Evolutionary conservation across 2,888 invertebrate species (phyloP), one percentile per base, ranked within the genome.

Genomic region (Eupithecia subumbrata): DNA sequence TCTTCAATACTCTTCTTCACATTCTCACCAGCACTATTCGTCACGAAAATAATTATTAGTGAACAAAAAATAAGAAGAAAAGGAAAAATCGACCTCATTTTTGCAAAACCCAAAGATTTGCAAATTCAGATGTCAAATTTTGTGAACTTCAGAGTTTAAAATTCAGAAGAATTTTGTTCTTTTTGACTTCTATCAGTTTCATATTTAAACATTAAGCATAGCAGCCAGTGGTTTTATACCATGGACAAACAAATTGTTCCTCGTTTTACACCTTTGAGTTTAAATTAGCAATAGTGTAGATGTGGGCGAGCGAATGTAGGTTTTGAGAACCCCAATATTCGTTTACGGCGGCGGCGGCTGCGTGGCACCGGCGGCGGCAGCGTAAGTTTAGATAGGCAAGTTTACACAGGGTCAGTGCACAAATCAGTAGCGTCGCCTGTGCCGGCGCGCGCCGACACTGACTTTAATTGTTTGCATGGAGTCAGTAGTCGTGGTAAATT

Each of bases 1-100:
- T 92, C 91, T 74, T 93, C 92, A 30, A 88, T 87, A 82, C 91
- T 93, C 83, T 93, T 93, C 81, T 92, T 93, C 16, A 90, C 89
- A 73, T 90, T 89, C 73, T 89, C 89, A 80, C 87, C 86, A 37
- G 81, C 78, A 81, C 88, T 86, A 71, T 79, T 82, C 73, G 81
- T 80, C 71, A 88, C 78, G 64, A 86, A 86, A 72, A 84, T 80
- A 70, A 86, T 83, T 78, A 90, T 72, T 77, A 90, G 82, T 75
- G 87, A 69, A 80, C 86, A 56, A 78, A 88, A 76, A 79, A 88
- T 86, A 82, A 84, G 83, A 76, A 88, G 81, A 76, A 86, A 86
- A 82, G 80, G 67, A 73, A 84, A 77, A 74, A 72, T 37, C 12
- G 72, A 52, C 60, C 77, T 76, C 80, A 80, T 80, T 52, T 79